phyloP scores from a whole-genome alignment of 2,113 vertebrate species.

The Syrmaticus mikado region DNA sequence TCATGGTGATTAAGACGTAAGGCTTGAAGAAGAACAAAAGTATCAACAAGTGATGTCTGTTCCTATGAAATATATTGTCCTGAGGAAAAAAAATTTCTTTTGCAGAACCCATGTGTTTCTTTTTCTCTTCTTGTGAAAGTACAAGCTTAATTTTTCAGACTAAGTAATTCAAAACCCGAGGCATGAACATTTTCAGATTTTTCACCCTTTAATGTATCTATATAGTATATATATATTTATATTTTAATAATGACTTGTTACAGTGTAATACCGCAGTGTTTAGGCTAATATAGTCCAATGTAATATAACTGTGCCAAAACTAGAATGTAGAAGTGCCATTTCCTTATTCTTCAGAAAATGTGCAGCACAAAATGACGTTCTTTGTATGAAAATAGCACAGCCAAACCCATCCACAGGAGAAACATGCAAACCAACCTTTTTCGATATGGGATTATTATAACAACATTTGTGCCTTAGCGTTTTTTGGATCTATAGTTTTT shows the following conservation, averaged over 20 bases:
- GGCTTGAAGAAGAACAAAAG: not conserved
- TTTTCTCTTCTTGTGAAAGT: not conserved
- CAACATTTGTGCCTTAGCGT: not conserved
- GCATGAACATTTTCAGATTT: not conserved
- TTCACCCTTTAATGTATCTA: not conserved
- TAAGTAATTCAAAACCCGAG: not conserved
- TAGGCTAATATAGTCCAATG: not conserved
- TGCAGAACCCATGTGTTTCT: not conserved
- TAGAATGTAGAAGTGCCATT: not conserved
- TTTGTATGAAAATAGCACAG: not conserved
- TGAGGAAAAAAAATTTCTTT: not conserved
- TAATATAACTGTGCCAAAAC: not conserved
- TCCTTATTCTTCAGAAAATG: not conserved
- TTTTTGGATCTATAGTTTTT: not conserved
- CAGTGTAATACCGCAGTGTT: not conserved
- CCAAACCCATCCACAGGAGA: not conserved
- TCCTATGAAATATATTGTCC: not conserved
- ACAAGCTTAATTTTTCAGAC: not conserved
- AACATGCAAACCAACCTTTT: not conserved
- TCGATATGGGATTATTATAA: not conserved
- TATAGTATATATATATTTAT: not conserved
- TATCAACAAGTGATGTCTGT: not conserved
- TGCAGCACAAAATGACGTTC: not conserved
- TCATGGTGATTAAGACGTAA: not conserved
- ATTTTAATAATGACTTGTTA: not conserved